Conservation (phyloP, 1,140 invertebrate species). For the Helicorthomorpha holstii region DNA sequence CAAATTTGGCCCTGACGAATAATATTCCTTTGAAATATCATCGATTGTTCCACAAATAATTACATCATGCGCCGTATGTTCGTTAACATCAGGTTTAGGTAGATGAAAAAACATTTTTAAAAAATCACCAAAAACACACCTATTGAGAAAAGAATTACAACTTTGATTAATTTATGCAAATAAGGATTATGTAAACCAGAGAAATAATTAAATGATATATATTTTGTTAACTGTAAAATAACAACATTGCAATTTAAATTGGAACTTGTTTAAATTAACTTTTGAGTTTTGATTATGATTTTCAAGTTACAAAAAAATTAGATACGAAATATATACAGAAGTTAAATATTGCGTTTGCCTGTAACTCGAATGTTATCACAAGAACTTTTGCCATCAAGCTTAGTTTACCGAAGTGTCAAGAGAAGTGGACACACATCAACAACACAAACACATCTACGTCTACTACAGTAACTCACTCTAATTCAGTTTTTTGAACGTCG, state of each 20-base stretch:
- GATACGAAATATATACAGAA: too few relatives aligned
- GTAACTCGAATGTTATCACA: too few relatives aligned
- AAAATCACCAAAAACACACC: constrained; percentile 56
- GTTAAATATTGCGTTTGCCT: too few relatives aligned
- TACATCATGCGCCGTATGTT: constrained; percentile 54
- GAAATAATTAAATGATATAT: neutral
- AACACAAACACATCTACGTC: too few relatives aligned
- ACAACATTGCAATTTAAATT: neutral
- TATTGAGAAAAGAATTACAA: constrained; percentile 31
- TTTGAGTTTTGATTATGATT: too few relatives aligned
- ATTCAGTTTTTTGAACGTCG: constrained; percentile 34
- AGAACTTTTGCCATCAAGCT: too few relatives aligned
- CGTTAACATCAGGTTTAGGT: constrained; percentile 49
- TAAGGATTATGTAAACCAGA: too few relatives aligned
- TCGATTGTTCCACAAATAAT: constrained; percentile 48
- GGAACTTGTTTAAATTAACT: neutral
- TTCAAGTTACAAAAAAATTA: too few relatives aligned
- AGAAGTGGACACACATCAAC: too few relatives aligned
- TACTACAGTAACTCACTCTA: constrained; percentile 21
- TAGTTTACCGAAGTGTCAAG: too few relatives aligned
- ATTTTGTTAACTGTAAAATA: neutral
- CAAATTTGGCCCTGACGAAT: constrained; percentile 59
- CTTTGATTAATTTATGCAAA: neutral
- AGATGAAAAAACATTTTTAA: constrained; percentile 60
- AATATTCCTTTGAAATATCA: constrained; percentile 53